Base-by-base conservation (phyloP, 2,797 vertebrate species). In the Emydoidea blandingii region DNA sequence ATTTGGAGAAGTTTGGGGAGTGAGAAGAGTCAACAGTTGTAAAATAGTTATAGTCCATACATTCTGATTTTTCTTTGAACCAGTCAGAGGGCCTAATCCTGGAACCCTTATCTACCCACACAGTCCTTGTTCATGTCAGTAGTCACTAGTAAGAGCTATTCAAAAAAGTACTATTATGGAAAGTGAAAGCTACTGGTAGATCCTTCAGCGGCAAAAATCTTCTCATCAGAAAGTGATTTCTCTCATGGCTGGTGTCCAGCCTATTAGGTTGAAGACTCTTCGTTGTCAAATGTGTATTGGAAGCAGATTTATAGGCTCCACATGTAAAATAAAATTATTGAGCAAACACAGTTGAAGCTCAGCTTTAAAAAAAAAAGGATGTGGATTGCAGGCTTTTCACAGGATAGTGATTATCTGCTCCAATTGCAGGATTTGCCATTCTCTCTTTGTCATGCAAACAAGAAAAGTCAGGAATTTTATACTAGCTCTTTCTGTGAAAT, bases 311-410 rank as follows among this genome's bases (percentile, higher is more conserved):
- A 98, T 98, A 98, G 97, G 97, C 97, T 98, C 97, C 96, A 97
- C 97, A 97, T 41, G 56, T 96, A 98, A 98, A 98, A 99, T 96
- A 95, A 98, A 99, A 98, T 99, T 98, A 99, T 99, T 98, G 99
- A 98, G 97, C 98, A 98, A 99, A 99, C 98, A 98, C 97, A 98
- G 97, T 97, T 81, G 87, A 96, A 96, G 80, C 83, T 94, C 94
- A 98, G 96, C 95, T 90, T 92, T 91, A 74, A 92, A 96, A 93
- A 94, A 95, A 54, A 54, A 25, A 81, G 96, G 98, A 98, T 99
- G 99, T 99, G 99, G 98, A 99, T 99, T 99, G 99, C 97, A 96
- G 97, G 97, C 98, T 98, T 98, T 99, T 99, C 99, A 99, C 99
- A 98, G 98, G 98, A 98, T 98, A 96, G 98, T 99, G 99, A 99